phyloP scores from a whole-genome alignment of 2,113 vertebrate species.

The Tetrao urogallus region DNA sequence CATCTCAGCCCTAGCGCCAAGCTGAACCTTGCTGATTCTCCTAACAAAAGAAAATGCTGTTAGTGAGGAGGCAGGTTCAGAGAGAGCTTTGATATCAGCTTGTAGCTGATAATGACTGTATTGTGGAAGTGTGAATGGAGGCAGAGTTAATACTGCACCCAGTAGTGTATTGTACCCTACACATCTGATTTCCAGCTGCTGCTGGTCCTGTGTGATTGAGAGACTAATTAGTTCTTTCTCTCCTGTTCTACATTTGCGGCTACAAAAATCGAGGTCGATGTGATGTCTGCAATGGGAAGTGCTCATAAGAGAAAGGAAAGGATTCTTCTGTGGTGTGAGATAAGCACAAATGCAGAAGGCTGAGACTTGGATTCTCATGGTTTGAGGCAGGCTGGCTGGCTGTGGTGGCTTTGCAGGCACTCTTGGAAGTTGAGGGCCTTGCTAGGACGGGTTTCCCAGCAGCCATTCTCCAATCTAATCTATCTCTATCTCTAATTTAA shows the following conservation, averaged over 20 bases:
- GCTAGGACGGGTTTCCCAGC: background rate
- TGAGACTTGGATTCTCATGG: constrained; percentile 18
- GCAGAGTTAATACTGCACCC: accelerated
- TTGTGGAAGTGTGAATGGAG: background rate
- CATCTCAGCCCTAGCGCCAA: background rate
- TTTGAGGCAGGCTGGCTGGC: background rate
- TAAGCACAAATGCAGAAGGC: constrained; percentile 28
- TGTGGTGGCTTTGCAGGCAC: background rate
- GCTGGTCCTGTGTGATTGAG: background rate
- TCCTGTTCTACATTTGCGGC: background rate
- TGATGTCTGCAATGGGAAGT: background rate
- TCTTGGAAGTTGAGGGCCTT: too few species aligned
- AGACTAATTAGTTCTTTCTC: background rate
- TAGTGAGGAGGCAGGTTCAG: background rate
- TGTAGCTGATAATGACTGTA: background rate
- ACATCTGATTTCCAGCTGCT: background rate
- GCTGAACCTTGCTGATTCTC: background rate
- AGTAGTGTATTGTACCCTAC: background rate
- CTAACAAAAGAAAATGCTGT: background rate
- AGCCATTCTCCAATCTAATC: background rate
- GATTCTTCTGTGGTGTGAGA: constrained; percentile 12
- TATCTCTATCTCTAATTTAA: background rate
- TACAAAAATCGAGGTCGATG: background rate
- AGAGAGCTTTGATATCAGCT: background rate
- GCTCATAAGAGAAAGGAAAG: constrained; percentile 33